Evolutionary conservation across 2,888 invertebrate genomes (phyloP).

Genomic region (Andrena trimmerana): DNA sequence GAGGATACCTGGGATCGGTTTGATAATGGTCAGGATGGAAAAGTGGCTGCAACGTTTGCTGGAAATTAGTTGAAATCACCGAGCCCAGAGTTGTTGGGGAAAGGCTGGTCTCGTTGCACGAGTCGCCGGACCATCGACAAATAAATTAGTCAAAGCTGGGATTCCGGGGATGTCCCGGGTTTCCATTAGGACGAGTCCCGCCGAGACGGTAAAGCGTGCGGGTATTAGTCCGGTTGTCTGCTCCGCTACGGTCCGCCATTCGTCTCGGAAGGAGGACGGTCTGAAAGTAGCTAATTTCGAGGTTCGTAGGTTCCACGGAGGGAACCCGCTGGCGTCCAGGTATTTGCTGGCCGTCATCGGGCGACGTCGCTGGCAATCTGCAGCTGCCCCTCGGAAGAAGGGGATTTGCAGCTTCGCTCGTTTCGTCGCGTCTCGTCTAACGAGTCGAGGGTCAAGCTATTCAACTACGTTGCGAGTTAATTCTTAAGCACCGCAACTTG

Average conservation of each 20-base stretch:
- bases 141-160: constrained; percentile 69
- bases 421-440: neutral
- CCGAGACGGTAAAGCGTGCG: constrained; percentile 39
- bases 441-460: neutral
- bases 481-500: neutral
- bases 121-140: constrained; percentile 60
- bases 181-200: constrained; percentile 62
- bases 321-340: constrained; percentile 35
- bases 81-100: neutral
- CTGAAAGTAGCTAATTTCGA: constrained; percentile 70
- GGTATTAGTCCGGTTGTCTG: constrained; percentile 61
- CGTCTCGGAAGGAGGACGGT: constrained; percentile 62
- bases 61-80: constrained; percentile 12
- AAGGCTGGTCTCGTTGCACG: constrained; percentile 21
- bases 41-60: neutral
- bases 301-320: constrained; percentile 39
- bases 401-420: constrained; percentile 21
- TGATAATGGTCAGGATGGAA: neutral
- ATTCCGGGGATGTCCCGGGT: constrained; percentile 58
- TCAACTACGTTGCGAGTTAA: neutral
- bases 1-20: neutral
- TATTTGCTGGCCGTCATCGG: constrained; percentile 47
- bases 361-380: constrained; percentile 16
- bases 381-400: constrained; percentile 5
- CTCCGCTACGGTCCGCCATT: constrained; percentile 52